Evolutionary conservation across 2,797 vertebrate genomes (phyloP).

Genomic region (Sarcoramphus papa): DNA sequence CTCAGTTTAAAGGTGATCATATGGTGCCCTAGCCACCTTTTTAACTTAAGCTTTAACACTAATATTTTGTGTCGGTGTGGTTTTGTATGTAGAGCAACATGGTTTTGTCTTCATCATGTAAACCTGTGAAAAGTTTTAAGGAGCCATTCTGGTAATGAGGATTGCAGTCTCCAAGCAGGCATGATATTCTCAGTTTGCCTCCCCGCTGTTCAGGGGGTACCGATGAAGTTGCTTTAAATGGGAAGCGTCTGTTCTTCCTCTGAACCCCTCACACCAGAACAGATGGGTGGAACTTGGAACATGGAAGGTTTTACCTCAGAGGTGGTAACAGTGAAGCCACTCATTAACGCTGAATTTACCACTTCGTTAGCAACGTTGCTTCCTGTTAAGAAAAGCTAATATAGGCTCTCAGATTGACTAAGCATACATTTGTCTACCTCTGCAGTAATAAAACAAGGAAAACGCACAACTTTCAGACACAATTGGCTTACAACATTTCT

Average conservation of each 20-base stretch:
- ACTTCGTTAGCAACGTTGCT: constrained; percentile 96
- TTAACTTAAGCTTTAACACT: background rate
- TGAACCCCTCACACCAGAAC: constrained; percentile 92
- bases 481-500: background rate
- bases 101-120: constrained; percentile 27
- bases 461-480: background rate
- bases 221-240: constrained; percentile 85
- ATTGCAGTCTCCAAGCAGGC: constrained; percentile 75
- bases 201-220: constrained; percentile 87
- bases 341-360: constrained; percentile 99
- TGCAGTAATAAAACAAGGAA: constrained; percentile 65
- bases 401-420: constrained; percentile 82
- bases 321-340: constrained; percentile 99
- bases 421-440: constrained; percentile 78
- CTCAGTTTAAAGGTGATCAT: background rate
- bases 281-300: constrained; percentile 94
- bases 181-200: constrained; percentile 81
- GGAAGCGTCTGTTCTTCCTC: constrained; percentile 91
- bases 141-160: constrained; percentile 84
- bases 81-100: background rate
- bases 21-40: background rate
- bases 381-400: constrained; percentile 94
- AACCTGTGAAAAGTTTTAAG: constrained; percentile 47
- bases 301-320: constrained; percentile 95
- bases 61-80: background rate